Conservation (phyloP, 92 coral and sea anemone genomes). For the Phenganax marumi region DNA sequence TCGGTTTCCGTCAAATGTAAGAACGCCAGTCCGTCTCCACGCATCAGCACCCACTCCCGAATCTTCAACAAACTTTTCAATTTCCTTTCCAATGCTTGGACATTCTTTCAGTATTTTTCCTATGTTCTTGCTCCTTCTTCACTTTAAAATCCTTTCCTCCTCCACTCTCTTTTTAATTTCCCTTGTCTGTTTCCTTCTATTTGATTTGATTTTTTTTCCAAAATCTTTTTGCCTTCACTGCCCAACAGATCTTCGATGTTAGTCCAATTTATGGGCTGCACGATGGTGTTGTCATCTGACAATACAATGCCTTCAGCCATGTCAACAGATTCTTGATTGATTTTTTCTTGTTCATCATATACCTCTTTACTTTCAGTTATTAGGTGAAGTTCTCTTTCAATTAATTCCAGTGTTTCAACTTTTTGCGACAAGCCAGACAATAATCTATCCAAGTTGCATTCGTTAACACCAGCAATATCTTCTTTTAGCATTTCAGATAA, state of each 20-base stretch:
- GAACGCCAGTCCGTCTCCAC: conserved; percentile 34
- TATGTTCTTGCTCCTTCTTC: conserved; percentile 31
- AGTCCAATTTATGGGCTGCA: too few relatives aligned
- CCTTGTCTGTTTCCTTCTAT: conserved; percentile 5
- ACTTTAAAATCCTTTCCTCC: conserved; percentile 17
- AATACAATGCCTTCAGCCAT: conserved; percentile 13
- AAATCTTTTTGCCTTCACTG: conserved; percentile 16
- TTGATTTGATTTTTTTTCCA: conserved; percentile 19
- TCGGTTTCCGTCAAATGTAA: conserved; percentile 39
- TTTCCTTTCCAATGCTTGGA: conserved; percentile 40
- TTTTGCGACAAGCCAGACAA: not conserved
- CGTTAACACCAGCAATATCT: conserved; percentile 18
- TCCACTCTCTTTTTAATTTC: conserved; percentile 16
- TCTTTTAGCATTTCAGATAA: conserved; percentile 3
- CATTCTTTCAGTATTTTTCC: conserved; percentile 6
- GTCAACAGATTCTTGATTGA: conserved; percentile 11
- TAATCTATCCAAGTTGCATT: not conserved
- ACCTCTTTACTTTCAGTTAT: conserved; percentile 2
- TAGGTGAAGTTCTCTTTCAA: conserved; percentile 14
- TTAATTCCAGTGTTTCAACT: not conserved
- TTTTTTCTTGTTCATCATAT: conserved; percentile 9
- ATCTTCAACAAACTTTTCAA: conserved; percentile 39
- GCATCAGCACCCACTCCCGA: conserved; percentile 38
- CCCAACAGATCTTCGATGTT: conserved; percentile 24
- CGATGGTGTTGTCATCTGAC: conserved; percentile 1